phyloP scores from a whole-genome alignment of 1,140 invertebrate species.

The Eurosta solidaginis region DNA sequence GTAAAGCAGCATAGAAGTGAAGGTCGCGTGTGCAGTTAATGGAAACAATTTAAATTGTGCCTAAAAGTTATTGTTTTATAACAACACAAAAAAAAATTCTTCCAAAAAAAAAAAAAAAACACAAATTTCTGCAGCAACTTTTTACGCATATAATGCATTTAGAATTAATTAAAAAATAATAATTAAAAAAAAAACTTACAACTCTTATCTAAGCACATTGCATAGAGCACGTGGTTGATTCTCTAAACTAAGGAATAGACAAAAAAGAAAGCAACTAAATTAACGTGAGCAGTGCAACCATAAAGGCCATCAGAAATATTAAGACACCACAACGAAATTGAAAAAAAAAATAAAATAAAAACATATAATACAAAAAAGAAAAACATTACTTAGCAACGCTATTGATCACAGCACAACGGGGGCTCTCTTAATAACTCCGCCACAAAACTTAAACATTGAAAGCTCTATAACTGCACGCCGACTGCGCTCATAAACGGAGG shows the following conservation, averaged over 20 bases:
- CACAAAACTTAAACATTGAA: too few relatives aligned
- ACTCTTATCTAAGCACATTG: neutral
- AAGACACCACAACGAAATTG: too few relatives aligned
- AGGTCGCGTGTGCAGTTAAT: too few relatives aligned
- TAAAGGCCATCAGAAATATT: neutral
- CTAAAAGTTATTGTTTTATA: neutral
- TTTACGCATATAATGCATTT: neutral
- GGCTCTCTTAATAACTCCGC: too few relatives aligned
- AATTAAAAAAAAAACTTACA: neutral
- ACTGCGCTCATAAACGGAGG: too few relatives aligned
- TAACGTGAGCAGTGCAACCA: too few relatives aligned
- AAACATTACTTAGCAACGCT: neutral
- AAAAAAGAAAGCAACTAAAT: neutral
- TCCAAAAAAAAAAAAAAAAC: neutral
- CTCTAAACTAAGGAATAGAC: neutral
- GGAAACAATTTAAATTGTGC: neutral
- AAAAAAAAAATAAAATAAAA: neutral
- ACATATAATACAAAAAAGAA: neutral
- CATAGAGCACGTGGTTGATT: neutral
- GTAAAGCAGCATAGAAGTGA: too few relatives aligned
- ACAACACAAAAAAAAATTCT: neutral
- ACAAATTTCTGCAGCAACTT: neutral
- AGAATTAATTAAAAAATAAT: neutral
- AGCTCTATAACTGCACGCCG: too few relatives aligned
- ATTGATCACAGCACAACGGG: too few relatives aligned